These are phyloP conservation scores for Erebia palarica DNA, from an alignment of 2,888 invertebrate genomes.

Conservation along the genomic window DNA sequence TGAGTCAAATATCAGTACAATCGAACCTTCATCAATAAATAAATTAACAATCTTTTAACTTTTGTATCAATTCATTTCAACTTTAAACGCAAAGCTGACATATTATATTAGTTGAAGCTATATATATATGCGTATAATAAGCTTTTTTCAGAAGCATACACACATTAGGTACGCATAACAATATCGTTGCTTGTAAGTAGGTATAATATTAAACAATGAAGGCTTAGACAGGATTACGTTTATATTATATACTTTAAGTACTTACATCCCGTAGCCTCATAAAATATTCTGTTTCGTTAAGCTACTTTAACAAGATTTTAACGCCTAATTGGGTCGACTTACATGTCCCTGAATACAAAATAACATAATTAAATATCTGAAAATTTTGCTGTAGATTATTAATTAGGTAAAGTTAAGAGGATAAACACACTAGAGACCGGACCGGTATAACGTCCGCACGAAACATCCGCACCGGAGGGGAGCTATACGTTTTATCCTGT, in stretches of 20 bases:
- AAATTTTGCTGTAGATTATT: background rate
- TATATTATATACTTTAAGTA: background rate
- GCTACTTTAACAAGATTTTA: conserved; percentile 1
- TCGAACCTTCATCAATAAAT: too few species aligned
- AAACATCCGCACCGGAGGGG: too few species aligned
- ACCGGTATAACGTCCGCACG: too few species aligned
- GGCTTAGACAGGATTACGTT: background rate
- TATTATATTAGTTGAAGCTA: too few species aligned
- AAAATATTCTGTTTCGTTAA: conserved; percentile 23
- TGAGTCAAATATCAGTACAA: too few species aligned
- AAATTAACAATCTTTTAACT: too few species aligned
- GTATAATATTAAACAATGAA: background rate
- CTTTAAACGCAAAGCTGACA: too few species aligned
- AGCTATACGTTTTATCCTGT: background rate
- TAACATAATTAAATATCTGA: conserved; percentile 4
- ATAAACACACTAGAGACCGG: too few species aligned
- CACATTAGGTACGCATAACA: background rate
- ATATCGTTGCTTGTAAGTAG: background rate
- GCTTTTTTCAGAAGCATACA: too few species aligned
- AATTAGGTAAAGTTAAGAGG: too few species aligned
- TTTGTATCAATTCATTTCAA: too few species aligned
- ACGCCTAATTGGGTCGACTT: conserved; percentile 16
- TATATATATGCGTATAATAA: too few species aligned
- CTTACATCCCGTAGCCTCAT: conserved; percentile 8
- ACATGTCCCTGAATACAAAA: conserved; percentile 7